Conservation (phyloP, 2,888 invertebrate genomes). For the Teinopalpus imperialis region DNA sequence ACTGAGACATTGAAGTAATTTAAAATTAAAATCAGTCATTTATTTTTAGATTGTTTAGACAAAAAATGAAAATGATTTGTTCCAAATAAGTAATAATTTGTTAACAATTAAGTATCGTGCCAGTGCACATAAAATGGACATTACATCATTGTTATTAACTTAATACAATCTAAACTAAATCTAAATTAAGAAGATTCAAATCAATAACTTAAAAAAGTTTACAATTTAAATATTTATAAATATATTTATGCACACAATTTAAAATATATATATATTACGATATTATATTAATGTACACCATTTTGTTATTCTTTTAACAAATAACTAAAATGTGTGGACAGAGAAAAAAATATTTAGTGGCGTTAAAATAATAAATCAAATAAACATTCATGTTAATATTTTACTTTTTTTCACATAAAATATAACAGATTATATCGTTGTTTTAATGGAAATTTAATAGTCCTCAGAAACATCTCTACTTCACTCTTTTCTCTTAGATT, state of each 20-base stretch:
- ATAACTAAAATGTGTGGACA: too few species aligned
- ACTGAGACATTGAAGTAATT: too few species aligned
- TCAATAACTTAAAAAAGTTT: slow-evolving; percentile 31
- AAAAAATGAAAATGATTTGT: too few species aligned
- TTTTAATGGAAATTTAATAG: not conserved
- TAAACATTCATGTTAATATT: not conserved
- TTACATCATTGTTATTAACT: slow-evolving; percentile 22
- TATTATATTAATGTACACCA: too few species aligned
- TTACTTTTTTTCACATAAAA: too few species aligned
- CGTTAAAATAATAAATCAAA: not conserved
- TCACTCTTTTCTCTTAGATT: too few species aligned
- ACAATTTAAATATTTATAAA: slow-evolving; percentile 32
- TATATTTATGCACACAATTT: slow-evolving; percentile 16
- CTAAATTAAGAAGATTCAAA: slow-evolving; percentile 39
- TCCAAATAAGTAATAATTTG: not conserved
- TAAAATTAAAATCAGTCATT: too few species aligned
- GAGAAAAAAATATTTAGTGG: not conserved
- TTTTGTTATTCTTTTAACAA: too few species aligned
- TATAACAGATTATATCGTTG: not conserved
- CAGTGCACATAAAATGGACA: slow-evolving; percentile 26
- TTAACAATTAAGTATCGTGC: slow-evolving; percentile 39
- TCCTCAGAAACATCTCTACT: not conserved
- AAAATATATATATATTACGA: too few species aligned
- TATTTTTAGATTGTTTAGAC: too few species aligned
- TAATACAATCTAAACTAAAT: slow-evolving; percentile 27